Conservation (phyloP, 2,797 vertebrate species). For the Tokudaia muenninki region DNA sequence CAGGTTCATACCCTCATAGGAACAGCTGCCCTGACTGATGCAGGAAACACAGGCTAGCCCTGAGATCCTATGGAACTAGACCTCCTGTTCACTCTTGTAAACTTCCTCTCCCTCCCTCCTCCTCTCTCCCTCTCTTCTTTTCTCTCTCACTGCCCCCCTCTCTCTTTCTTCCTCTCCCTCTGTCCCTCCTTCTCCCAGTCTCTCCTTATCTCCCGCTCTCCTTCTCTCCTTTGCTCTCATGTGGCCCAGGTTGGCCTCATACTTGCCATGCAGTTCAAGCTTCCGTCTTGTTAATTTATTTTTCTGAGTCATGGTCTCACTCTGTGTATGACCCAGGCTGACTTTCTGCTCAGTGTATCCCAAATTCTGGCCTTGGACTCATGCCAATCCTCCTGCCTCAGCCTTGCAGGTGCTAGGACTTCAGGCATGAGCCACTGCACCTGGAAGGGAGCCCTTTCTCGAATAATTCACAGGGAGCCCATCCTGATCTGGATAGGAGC, state of each 20-base stretch:
- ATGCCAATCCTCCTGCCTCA: background rate
- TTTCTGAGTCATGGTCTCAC: background rate
- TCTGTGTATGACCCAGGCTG: background rate
- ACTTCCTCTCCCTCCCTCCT: background rate
- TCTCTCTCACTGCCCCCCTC: too few relatives aligned
- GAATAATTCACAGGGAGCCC: constrained; percentile 23
- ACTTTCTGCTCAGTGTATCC: background rate
- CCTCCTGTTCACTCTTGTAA: background rate
- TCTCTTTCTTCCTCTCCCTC: rapidly evolving
- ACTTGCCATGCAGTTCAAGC: background rate
- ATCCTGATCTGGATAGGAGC: background rate
- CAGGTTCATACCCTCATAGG: background rate
- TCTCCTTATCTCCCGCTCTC: background rate
- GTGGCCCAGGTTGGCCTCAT: background rate
- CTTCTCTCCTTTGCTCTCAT: background rate
- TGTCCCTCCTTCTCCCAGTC: too few relatives aligned
- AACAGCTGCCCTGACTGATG: background rate
- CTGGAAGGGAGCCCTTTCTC: background rate
- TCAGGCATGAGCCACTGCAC: background rate
- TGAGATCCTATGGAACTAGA: background rate
- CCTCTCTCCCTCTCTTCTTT: background rate
- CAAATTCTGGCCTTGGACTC: background rate
- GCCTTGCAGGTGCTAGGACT: background rate
- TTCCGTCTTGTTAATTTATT: background rate
- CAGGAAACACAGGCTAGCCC: background rate